phyloP scores from a whole-genome alignment of 2,888 invertebrate species.

The Polydrusus tereticollis region DNA sequence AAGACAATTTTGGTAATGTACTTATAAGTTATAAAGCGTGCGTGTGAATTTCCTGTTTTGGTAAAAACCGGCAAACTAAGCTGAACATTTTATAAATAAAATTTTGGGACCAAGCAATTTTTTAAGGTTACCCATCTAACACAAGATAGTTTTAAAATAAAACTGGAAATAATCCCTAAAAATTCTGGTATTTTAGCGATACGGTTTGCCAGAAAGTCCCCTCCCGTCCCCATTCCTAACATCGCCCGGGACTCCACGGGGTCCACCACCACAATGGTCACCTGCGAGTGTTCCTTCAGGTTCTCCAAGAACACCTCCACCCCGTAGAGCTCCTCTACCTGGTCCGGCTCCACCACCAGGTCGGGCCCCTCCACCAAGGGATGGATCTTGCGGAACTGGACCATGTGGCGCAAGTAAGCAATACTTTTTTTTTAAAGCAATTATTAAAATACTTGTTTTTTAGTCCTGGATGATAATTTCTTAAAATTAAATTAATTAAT shows the following conservation, averaged over 20 bases:
- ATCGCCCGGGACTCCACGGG: not conserved
- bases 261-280: not conserved
- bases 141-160: no score
- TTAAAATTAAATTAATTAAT: no score
- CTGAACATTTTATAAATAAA: no score
- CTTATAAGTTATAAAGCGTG: no score
- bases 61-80: no score
- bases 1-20: no score
- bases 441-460: no score
- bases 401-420: conserved; percentile 6
- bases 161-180: not conserved
- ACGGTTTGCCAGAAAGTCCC: not conserved
- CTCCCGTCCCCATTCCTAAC: not conserved
- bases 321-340: not conserved
- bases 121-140: no score
- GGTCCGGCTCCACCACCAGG: not conserved
- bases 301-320: conserved; percentile 13
- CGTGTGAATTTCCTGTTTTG: no score
- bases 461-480: no score
- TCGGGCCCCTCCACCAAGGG: not conserved
- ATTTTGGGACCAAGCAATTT: no score
- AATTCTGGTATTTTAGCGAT: not conserved
- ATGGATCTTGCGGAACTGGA: not conserved
- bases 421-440: no score
- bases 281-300: conserved; percentile 13